phyloP scores from a whole-genome alignment of 2,888 invertebrate genomes.

The Cecidostiba fungosa region DNA sequence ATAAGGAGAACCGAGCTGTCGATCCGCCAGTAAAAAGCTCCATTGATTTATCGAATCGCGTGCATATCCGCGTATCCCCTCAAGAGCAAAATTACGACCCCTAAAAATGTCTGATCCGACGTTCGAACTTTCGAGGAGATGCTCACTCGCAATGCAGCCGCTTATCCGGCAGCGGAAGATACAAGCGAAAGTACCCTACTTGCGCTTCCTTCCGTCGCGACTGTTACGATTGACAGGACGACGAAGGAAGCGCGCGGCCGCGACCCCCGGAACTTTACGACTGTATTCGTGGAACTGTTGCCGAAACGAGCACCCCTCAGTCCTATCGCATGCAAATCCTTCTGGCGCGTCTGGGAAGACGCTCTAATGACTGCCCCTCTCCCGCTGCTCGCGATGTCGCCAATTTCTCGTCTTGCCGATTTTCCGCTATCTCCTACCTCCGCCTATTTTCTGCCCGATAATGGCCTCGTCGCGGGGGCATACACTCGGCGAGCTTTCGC shows the following conservation, averaged over 20 bases:
- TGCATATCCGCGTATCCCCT: conserved; percentile 37
- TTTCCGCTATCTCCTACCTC: conserved; percentile 17
- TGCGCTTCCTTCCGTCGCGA: conserved; percentile 51
- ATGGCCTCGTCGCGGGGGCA: not conserved
- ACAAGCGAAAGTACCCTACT: conserved; percentile 53
- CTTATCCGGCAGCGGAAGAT: conserved; percentile 51
- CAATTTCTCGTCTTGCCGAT: conserved; percentile 67
- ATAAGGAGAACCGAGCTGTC: conserved; percentile 17
- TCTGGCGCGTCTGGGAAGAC: conserved; percentile 45
- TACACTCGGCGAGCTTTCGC: not conserved
- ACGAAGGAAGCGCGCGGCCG: not conserved
- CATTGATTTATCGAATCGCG: conserved; percentile 56
- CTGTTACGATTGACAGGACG: conserved; percentile 54
- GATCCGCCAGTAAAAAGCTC: conserved; percentile 28
- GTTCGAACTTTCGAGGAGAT: conserved; percentile 33
- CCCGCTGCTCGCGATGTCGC: conserved; percentile 67
- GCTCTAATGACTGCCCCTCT: conserved; percentile 75
- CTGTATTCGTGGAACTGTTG: conserved; percentile 66
- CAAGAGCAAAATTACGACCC: conserved; percentile 60
- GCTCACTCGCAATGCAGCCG: conserved; percentile 16
- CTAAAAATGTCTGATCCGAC: conserved; percentile 55
- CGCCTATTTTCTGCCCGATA: conserved; percentile 35
- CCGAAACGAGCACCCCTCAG: conserved; percentile 71
- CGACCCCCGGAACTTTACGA: conserved; percentile 47
- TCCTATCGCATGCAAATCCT: conserved; percentile 71